A percentile compares a stretch with the other conserved stretches of the same genome.
Conservation (phyloP, 2,797 vertebrate genomes). For the Nasua narica region DNA sequence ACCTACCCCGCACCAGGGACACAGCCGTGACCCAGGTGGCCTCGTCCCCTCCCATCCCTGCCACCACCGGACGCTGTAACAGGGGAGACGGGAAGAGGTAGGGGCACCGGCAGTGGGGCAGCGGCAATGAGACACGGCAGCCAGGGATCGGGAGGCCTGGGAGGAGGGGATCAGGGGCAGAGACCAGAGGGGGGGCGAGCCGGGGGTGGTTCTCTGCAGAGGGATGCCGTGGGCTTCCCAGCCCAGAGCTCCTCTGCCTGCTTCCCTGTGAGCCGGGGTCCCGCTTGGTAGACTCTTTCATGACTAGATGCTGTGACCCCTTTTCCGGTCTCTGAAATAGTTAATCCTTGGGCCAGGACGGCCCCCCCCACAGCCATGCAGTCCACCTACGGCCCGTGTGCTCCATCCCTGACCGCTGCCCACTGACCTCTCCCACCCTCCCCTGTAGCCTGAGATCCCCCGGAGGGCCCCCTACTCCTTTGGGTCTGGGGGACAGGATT, state of each 20-base stretch:
- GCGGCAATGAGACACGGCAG: background rate
- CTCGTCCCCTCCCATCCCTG: background rate
- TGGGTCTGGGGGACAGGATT: background rate
- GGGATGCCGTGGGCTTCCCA: background rate
- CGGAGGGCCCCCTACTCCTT: background rate
- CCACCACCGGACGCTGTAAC: accelerated
- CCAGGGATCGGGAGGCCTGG: background rate
- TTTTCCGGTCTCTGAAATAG: background rate
- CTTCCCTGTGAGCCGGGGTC: background rate
- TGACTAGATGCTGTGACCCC: background rate
- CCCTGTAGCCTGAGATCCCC: background rate
- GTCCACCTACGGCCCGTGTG: background rate
- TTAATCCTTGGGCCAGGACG: background rate
- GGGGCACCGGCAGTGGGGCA: no score
- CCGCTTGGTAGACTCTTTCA: background rate
- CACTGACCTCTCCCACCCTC: background rate
- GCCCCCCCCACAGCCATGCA: no score
- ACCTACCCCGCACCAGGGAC: background rate
- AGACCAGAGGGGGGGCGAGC: background rate
- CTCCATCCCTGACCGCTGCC: background rate
- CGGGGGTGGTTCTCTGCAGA: background rate
- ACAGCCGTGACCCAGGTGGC: background rate
- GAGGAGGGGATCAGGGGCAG: background rate
- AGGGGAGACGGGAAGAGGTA: background rate
- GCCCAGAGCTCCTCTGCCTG: background rate